Percentiles rank a stretch among this genome's conserved stretches.
Evolutionary conservation across 2,113 vertebrate species (phyloP).

Genomic region (Marmota flaviventris): DNA sequence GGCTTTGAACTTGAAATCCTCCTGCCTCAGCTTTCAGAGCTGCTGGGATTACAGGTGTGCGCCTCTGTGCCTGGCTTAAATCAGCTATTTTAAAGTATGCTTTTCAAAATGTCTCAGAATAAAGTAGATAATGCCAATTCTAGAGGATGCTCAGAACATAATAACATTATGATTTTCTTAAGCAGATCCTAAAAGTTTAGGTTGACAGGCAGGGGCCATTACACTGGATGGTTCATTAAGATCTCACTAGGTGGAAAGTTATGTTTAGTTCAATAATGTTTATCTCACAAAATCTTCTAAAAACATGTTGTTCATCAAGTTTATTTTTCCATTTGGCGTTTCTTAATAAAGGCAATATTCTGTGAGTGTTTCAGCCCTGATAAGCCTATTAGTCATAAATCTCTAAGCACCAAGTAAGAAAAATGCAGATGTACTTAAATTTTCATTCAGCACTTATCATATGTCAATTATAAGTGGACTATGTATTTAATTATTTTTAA

Average conservation of each 20-base stretch:
- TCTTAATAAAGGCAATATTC: background rate
- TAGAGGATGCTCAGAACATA: background rate
- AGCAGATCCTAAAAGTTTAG: background rate
- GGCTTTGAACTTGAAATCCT: too few relatives aligned
- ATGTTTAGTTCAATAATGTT: background rate
- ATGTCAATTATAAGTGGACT: background rate
- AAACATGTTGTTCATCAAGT: background rate
- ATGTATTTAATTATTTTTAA: background rate
- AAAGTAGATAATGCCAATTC: background rate
- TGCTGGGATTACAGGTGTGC: too few relatives aligned
- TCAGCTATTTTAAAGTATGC: background rate
- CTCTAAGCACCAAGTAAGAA: background rate
- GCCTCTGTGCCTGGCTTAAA: too few relatives aligned
- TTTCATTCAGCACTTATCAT: background rate
- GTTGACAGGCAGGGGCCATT: background rate
- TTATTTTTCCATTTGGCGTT: background rate
- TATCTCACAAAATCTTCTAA: background rate
- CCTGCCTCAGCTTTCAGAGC: too few relatives aligned
- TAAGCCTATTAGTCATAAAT: background rate
- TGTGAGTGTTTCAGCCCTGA: background rate
- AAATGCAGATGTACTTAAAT: background rate
- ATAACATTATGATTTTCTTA: background rate
- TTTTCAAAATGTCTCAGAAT: background rate
- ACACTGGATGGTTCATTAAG: background rate
- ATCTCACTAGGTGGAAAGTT: background rate